Evolutionary conservation across 2,888 invertebrate genomes (phyloP).

Genomic region (Cerastoderma edule): DNA sequence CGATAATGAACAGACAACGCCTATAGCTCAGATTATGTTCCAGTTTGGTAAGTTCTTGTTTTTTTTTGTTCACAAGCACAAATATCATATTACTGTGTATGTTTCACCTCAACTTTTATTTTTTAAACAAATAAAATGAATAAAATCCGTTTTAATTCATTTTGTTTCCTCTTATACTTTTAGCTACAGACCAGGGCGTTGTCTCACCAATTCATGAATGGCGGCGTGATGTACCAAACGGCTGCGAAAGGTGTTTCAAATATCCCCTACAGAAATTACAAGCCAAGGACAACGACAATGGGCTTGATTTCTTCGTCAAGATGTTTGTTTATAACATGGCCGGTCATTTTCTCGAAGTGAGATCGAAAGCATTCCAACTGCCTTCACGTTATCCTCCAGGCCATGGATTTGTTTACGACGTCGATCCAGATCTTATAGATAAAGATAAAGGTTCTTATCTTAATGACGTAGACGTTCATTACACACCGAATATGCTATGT

Average conservation of each 20-base stretch:
- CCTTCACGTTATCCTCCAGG: constrained; percentile 57
- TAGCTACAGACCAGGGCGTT: not conserved
- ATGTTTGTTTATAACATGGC: constrained; percentile 49
- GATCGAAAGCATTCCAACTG: constrained; percentile 31
- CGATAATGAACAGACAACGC: constrained; percentile 56
- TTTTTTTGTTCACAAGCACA: too few relatives aligned
- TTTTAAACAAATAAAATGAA: too few relatives aligned
- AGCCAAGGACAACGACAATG: constrained; percentile 27
- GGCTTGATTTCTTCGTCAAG: constrained; percentile 25
- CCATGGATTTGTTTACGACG: constrained; percentile 44
- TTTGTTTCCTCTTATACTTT: not conserved
- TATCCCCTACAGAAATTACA: constrained; percentile 30
- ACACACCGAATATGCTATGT: constrained; percentile 20
- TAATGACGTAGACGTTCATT: constrained; percentile 26
- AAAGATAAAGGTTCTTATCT: not conserved
- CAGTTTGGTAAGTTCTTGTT: constrained; percentile 44
- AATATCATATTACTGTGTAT: not conserved
- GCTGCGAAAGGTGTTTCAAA: constrained; percentile 24
- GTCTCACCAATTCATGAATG: constrained; percentile 28
- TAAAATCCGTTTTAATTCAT: too few relatives aligned
- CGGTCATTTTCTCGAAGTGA: constrained; percentile 32
- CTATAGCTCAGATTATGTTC: constrained; percentile 38
- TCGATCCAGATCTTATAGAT: constrained; percentile 31
- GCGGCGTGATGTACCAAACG: not conserved
- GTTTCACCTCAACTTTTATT: not conserved